A percentile compares a stretch with the other conserved stretches of the same genome.
phyloP scores from a whole-genome alignment of 2,888 invertebrate species.

The Hirtodrosophila duncani region DNA sequence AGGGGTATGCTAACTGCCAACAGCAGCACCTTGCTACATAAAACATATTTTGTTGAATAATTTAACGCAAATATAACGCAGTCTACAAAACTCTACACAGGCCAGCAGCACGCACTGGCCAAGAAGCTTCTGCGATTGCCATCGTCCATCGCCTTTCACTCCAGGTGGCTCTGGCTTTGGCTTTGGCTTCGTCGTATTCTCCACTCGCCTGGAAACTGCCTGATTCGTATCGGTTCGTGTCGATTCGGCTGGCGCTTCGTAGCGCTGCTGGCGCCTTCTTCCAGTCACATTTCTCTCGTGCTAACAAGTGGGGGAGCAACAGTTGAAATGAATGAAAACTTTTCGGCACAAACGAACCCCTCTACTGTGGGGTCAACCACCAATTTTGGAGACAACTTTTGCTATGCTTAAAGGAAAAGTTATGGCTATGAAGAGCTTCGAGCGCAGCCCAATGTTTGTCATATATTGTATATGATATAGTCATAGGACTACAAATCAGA shows the following conservation, averaged over 20 bases:
- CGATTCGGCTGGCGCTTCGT: conserved; percentile 4
- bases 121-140: too few relatives aligned
- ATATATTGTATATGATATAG: too few relatives aligned
- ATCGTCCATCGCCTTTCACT: too few relatives aligned
- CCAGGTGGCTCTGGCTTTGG: not conserved
- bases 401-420: too few relatives aligned
- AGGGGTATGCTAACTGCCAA: too few relatives aligned
- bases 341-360: conserved; percentile 14
- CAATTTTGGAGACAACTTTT: too few relatives aligned
- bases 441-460: too few relatives aligned
- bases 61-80: conserved; percentile 68
- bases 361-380: conserved; percentile 14
- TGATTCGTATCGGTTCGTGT: conserved; percentile 8
- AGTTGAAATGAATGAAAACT: conserved; percentile 71
- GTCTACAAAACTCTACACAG: conserved; percentile 48
- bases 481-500: too few relatives aligned
- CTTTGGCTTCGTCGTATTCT: too few relatives aligned
- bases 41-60: conserved; percentile 60
- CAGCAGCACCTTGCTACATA: conserved; percentile 36
- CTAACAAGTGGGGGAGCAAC: conserved; percentile 75
- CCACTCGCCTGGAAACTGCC: too few relatives aligned
- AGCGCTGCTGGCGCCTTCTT: conserved; percentile 11
- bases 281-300: conserved; percentile 41
- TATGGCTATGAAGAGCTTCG: too few relatives aligned
- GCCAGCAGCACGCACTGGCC: too few relatives aligned